Evolutionary conservation across 2,797 vertebrate genomes (phyloP).

Genomic region (Pseudochirops corinnae): DNA sequence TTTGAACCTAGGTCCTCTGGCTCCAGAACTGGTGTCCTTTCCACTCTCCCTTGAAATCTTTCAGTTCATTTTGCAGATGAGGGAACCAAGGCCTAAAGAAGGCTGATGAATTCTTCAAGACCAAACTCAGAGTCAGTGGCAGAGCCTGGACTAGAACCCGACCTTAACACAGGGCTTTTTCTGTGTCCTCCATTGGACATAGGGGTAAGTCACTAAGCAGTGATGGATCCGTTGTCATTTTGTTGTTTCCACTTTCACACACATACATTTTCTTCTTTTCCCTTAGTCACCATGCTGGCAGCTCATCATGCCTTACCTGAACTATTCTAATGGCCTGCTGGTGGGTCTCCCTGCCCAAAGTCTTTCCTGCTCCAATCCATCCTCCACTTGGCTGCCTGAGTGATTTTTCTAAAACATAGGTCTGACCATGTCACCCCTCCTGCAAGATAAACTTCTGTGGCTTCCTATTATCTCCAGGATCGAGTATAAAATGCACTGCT

Average conservation of each 20-base stretch:
- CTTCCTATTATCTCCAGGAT: background rate
- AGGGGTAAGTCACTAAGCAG: background rate
- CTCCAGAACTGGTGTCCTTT: background rate
- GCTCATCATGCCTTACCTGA: background rate
- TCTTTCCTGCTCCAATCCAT: background rate
- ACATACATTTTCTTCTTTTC: background rate
- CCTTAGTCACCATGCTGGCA: background rate
- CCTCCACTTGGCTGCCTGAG: background rate
- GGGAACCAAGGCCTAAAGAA: background rate
- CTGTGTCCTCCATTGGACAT: background rate
- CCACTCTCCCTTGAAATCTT: background rate
- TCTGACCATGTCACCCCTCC: background rate
- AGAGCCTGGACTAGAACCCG: background rate
- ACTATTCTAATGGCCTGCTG: background rate
- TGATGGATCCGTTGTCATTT: background rate
- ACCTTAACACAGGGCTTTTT: background rate
- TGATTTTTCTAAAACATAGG: background rate
- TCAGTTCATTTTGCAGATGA: background rate
- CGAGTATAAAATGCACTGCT: background rate
- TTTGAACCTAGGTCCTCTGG: background rate
- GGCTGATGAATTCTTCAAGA: background rate
- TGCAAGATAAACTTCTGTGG: background rate
- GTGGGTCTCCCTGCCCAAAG: background rate
- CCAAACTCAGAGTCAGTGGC: background rate
- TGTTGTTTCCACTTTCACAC: background rate